Evolutionary conservation across 2,888 invertebrate genomes (phyloP), one percentile per base, ranked within the genome.

Genomic region (Andrena flavipes): DNA sequence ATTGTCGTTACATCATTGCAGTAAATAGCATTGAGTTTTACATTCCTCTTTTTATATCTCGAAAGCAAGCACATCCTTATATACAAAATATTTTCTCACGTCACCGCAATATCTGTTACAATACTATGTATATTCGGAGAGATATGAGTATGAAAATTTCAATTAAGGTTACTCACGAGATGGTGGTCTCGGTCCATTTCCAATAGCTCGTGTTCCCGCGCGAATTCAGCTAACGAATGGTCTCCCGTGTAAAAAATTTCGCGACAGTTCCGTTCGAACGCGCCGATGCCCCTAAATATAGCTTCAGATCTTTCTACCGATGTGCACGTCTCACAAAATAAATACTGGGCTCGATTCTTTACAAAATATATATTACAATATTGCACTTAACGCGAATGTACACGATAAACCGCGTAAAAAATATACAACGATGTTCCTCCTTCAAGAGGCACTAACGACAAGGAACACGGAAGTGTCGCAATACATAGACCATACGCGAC

Each of bases 361-460:
- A 80, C 82, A 90, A 89, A 90, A 89, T 89, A 90, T 89, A 88
- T 87, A 85, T 88, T 87, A 88, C 86, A 86, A 81, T 87, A 88
- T 88, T 87, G 87, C 89, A 88, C 89, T 87, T 87, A 87, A 84
- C 80, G 88, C 86, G 84, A 88, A 83, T 89, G 68, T 89, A 88
- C 86, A 88, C 75, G 89, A 89, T 88, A 88, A 88, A 82, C 83
- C 84, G 89, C 88, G 86, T 88, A 84, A 86, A 88, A 88, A 89
- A 88, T 89, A 88, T 88, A 89, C 84, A 89, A 88, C 73, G 80
- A 86, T 80, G 87, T 89, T 87, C 56, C 86, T 80, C 80, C 80
- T 78, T 80, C 81, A 81, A 88, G 87, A 86, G 83, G 83, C 88
- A 88, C 88, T 85, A 88, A 88, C 85, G 88, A 88, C 76, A 88